Conservation (phyloP, 1,140 invertebrate genomes). For the Pararge aegeria region DNA sequence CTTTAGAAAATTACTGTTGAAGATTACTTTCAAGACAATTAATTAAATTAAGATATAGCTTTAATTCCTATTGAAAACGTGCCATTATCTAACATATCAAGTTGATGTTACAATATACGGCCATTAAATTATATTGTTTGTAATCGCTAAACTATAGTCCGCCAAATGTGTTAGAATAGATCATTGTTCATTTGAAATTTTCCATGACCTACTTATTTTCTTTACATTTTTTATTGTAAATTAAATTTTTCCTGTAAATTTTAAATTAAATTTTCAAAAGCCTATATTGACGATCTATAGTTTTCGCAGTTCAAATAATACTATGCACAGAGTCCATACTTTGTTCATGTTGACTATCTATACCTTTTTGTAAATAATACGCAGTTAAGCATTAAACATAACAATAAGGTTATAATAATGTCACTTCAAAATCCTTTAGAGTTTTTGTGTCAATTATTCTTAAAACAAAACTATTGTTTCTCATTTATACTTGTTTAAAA, state of each 20-base stretch:
- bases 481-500: background rate
- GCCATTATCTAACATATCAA: constrained; percentile 27
- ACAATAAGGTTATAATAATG: background rate
- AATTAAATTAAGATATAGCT: constrained; percentile 8
- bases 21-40: background rate
- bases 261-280: too few species aligned
- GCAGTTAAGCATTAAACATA: background rate
- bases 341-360: background rate
- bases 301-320: background rate
- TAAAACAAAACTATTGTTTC: background rate
- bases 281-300: background rate
- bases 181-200: too few species aligned
- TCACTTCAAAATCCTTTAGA: background rate
- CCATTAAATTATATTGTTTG: background rate
- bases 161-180: too few species aligned
- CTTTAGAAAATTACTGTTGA: background rate
- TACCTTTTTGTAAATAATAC: background rate
- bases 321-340: background rate
- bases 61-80: constrained; percentile 22
- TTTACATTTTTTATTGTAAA: too few species aligned
- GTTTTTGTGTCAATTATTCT: constrained; percentile 2
- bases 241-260: too few species aligned
- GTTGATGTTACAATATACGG: constrained; percentile 4
- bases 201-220: too few species aligned
- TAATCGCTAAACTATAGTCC: too few species aligned